phyloP scores from a whole-genome alignment of 2,888 invertebrate species.

The Ecliptopera silaceata region DNA sequence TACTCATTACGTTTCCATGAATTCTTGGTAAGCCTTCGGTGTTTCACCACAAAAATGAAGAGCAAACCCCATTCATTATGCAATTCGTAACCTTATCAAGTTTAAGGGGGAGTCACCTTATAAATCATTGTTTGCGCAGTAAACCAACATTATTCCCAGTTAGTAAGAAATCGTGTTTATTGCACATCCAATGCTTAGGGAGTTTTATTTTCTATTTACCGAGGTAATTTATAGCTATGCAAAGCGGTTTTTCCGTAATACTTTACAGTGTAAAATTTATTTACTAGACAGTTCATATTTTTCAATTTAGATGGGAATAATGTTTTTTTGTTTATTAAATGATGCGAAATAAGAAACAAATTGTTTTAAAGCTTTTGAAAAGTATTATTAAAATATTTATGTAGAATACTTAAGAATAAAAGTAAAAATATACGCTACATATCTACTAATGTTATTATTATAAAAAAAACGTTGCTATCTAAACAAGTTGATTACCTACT shows the following conservation, averaged over 20 bases:
- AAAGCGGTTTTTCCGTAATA: slow-evolving; percentile 25
- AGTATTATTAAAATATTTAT: not conserved
- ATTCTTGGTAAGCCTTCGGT: no score
- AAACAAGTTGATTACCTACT: no score
- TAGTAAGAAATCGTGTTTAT: slow-evolving; percentile 48
- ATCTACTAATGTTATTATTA: no score
- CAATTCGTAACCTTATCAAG: slow-evolving; percentile 22
- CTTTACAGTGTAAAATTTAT: slow-evolving; percentile 31
- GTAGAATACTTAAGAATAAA: no score
- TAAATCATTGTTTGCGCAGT: slow-evolving; percentile 48
- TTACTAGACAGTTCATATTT: slow-evolving; percentile 35
- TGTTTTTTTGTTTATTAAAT: slow-evolving; percentile 28
- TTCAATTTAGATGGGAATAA: slow-evolving; percentile 30
- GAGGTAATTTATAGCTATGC: slow-evolving; percentile 32
- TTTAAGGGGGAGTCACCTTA: slow-evolving; percentile 36
- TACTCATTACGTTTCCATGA: no score
- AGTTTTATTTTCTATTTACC: slow-evolving; percentile 52
- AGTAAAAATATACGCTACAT: no score
- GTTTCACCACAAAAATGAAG: not conserved
- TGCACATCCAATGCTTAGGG: slow-evolving; percentile 39
- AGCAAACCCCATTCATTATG: slow-evolving; percentile 2
- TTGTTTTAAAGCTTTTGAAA: not conserved
- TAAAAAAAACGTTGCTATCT: no score
- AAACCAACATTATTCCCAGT: slow-evolving; percentile 48
- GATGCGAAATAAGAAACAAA: slow-evolving; percentile 22